Percentiles rank a stretch among this genome's conserved stretches.
Conservation (phyloP, 2,888 invertebrate species). For the Eucera pruinosa region DNA sequence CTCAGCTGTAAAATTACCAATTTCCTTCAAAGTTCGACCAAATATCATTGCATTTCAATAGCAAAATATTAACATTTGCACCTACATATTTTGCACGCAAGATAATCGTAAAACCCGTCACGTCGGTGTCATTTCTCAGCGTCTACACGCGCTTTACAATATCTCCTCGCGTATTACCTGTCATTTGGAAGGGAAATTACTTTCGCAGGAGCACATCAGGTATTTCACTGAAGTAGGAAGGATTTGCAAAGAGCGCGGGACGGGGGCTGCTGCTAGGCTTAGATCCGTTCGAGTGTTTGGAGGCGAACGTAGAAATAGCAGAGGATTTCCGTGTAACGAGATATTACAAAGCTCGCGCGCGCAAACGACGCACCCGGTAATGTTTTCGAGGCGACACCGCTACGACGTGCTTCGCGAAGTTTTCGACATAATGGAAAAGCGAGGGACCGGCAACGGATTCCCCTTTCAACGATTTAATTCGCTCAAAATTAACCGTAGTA, state of each 20-base stretch:
- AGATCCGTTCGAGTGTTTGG: neutral
- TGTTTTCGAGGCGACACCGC: neutral
- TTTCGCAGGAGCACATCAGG: neutral
- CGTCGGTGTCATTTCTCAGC: too few relatives aligned
- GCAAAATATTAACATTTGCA: too few relatives aligned
- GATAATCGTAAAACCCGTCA: too few relatives aligned
- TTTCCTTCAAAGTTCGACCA: too few relatives aligned
- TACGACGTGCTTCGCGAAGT: neutral
- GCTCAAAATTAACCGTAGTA: conserved; percentile 22
- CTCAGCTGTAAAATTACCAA: too few relatives aligned
- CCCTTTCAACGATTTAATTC: conserved; percentile 36
- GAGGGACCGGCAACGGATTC: conserved; percentile 4
- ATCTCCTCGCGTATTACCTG: neutral
- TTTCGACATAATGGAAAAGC: conserved; percentile 19
- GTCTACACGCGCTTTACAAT: too few relatives aligned
- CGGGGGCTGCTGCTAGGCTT: too few relatives aligned
- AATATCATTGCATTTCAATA: too few relatives aligned
- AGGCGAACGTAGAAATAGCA: conserved; percentile 2
- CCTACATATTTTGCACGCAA: too few relatives aligned
- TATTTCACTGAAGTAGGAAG: neutral
- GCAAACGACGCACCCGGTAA: conserved; percentile 5
- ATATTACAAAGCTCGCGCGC: neutral
- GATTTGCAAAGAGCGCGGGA: neutral
- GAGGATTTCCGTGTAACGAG: conserved; percentile 28
- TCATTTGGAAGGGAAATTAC: neutral